These are phyloP conservation scores for Odontophorus gujanensis DNA, from an alignment of 2,113 vertebrate genomes.

Conservation along the genomic window DNA sequence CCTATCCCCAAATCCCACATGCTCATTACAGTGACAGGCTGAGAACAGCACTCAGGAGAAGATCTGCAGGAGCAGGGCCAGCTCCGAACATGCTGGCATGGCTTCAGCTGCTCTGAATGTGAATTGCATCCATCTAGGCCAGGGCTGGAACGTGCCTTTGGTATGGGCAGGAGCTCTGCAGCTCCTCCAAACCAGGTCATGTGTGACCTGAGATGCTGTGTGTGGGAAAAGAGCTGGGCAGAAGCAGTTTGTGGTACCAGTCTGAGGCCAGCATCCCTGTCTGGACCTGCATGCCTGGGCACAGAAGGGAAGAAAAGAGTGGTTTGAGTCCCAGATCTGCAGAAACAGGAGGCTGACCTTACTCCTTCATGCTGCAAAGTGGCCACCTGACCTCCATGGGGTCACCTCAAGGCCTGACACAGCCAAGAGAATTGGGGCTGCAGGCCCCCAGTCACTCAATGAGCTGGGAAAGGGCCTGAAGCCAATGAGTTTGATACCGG, in stretches of 20 bases:
- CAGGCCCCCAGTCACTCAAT: accelerated
- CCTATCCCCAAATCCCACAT: not conserved
- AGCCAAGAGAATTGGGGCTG: not conserved
- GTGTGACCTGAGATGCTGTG: not conserved
- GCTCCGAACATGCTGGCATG: not conserved
- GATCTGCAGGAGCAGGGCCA: not conserved
- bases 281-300: too few relatives aligned
- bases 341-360: too few relatives aligned
- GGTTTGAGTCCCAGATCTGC: too few relatives aligned
- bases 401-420: not conserved
- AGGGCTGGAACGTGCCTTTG: constrained; percentile 34
- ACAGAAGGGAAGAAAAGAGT: too few relatives aligned
- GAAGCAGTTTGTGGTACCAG: not conserved
- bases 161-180: not conserved
- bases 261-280: too few relatives aligned
- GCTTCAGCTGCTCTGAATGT: constrained; percentile 55
- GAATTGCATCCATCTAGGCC: constrained; percentile 10
- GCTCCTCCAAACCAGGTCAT: not conserved
- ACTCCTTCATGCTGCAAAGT: too few relatives aligned
- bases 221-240: not conserved
- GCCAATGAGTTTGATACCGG: not conserved
- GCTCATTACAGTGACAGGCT: constrained; percentile 8
- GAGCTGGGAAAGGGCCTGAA: not conserved
- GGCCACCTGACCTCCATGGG: not conserved
- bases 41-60: constrained; percentile 17